Conservation (phyloP, 2,113 vertebrate species). For the Mastomys coucha region DNA sequence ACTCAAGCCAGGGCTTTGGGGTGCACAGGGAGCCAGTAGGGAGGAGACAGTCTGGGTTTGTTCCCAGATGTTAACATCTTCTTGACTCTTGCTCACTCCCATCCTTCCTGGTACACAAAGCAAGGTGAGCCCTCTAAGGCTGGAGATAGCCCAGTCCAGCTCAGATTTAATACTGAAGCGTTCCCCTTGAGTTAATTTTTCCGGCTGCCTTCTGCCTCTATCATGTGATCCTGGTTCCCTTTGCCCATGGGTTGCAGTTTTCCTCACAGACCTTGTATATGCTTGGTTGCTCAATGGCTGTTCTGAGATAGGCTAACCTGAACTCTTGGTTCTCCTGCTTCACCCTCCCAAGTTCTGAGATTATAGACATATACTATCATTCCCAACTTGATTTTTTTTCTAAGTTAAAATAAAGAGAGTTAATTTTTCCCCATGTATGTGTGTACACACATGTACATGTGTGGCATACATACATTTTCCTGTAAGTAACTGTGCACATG, state of each 20-base stretch:
- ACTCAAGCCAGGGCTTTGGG: slow-evolving; percentile 9
- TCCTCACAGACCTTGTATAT: not conserved
- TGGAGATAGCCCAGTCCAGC: not conserved
- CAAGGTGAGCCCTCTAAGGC: not conserved
- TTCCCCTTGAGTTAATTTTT: not conserved
- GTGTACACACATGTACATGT: no score
- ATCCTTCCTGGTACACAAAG: slow-evolving; percentile 3
- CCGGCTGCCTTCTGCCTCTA: not conserved
- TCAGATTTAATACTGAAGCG: not conserved
- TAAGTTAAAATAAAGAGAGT: slow-evolving; percentile 29
- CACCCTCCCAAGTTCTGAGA: not conserved
- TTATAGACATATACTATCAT: not conserved
- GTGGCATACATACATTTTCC: not conserved
- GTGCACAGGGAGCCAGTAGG: not conserved
- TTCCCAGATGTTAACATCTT: not conserved
- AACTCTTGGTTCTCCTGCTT: no score
- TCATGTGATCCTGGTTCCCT: slow-evolving; percentile 13
- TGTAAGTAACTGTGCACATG: no score
- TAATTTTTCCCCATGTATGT: not conserved
- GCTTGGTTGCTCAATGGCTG: not conserved
- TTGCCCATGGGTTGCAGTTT: not conserved
- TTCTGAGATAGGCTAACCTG: not conserved
- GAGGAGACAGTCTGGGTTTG: not conserved
- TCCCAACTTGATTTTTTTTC: not conserved
- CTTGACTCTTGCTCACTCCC: not conserved